These are phyloP conservation scores for Chrysaora quinquecirrha DNA, from an alignment of 30 jellyfish, hydroid and myxozoan genomes.

Conservation along the genomic window DNA sequence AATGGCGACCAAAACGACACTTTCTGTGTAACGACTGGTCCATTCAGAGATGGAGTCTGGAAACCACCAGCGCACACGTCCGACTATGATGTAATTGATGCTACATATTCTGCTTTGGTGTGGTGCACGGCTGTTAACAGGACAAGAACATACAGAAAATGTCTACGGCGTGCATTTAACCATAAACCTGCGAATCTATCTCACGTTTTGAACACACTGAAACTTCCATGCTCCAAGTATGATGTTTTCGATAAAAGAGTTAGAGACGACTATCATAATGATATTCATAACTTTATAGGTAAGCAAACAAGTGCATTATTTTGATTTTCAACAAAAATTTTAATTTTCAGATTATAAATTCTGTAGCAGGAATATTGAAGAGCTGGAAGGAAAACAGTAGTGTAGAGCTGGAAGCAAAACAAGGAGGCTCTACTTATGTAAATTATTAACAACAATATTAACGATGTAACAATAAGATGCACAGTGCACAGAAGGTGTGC, in stretches of 20 bases:
- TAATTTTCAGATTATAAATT: no score
- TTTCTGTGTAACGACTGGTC: conserved; percentile 57
- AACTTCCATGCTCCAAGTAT: conserved; percentile 28
- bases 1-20: conserved; percentile 3
- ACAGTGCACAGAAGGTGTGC: no score
- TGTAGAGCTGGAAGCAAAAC: no score
- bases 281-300: conserved; percentile 46
- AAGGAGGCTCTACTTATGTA: no score
- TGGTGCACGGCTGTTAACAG: neutral
- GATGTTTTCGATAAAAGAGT: conserved; percentile 2
- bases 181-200: conserved; percentile 34
- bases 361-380: neutral
- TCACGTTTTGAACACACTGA: conserved; percentile 36
- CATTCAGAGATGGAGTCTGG: conserved; percentile 43
- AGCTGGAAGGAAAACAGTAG: neutral
- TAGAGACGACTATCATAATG: conserved; percentile 39
- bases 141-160: neutral
- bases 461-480: no score
- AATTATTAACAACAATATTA: no score
- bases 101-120: neutral
- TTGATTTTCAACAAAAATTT: no score
- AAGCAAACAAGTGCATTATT: no score
- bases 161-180: conserved; percentile 53
- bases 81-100: neutral
- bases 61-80: conserved; percentile 30